A percentile compares a stretch with the other conserved stretches of the same genome.
These are phyloP conservation scores for Galerucella nymphaeae DNA, from an alignment of 2,888 invertebrate genomes.

Conservation along the genomic window DNA sequence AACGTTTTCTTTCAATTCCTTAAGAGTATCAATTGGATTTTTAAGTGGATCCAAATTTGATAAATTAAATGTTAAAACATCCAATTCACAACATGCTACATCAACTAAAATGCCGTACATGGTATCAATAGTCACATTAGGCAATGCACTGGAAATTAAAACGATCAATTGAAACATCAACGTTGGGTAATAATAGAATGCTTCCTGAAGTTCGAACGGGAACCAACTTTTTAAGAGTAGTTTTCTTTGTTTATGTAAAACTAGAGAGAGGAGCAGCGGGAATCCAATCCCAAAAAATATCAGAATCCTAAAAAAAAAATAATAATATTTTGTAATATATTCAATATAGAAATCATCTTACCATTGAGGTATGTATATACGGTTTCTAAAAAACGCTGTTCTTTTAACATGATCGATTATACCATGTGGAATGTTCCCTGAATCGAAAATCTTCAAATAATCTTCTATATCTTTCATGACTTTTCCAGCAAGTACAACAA, in stretches of 20 bases:
- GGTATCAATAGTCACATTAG: conserved; percentile 1
- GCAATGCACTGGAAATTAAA: not conserved
- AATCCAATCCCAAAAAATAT: not conserved
- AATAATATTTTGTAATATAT: too few relatives aligned
- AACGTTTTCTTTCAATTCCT: not conserved
- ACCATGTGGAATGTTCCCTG: not conserved
- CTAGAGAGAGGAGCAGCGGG: not conserved
- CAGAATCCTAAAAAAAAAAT: not conserved
- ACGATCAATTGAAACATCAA: not conserved
- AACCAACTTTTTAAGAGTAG: not conserved
- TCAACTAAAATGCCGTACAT: conserved; percentile 12
- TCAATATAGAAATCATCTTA: not conserved
- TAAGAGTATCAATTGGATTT: not conserved
- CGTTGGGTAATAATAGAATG: not conserved
- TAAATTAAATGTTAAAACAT: conserved; percentile 13
- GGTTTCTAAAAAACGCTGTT: not conserved
- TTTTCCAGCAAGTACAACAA: not conserved
- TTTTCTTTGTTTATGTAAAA: not conserved
- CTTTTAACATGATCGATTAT: not conserved
- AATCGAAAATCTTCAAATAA: not conserved
- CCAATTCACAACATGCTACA: conserved; percentile 20
- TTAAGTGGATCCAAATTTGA: conserved; percentile 1
- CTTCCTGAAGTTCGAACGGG: conserved; percentile 7
- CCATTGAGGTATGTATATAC: conserved; percentile 1
- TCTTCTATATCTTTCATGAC: not conserved